phyloP scores from a whole-genome alignment of 2,888 invertebrate species.

The Eilema sororculum region DNA sequence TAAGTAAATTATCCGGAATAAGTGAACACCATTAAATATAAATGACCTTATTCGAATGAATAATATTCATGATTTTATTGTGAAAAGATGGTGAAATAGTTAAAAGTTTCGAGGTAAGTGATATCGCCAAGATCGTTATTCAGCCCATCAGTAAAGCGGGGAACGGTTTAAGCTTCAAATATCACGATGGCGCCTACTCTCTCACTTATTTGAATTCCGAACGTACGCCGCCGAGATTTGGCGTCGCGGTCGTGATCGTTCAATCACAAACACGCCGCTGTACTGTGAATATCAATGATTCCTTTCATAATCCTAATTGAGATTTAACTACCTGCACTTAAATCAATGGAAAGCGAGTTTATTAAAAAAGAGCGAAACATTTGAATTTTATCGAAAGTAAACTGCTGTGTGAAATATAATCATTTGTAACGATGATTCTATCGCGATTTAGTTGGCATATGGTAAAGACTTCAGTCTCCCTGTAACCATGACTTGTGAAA shows the following conservation, averaged over 20 bases:
- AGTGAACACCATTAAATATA: not conserved
- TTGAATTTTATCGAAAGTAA: not conserved
- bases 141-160: constrained; percentile 25
- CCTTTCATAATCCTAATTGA: constrained; percentile 20
- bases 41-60: not conserved
- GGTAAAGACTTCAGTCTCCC: no score
- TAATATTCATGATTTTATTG: not conserved
- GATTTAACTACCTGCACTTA: not conserved
- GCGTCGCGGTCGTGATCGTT: constrained; percentile 30
- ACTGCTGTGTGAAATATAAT: no score
- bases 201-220: constrained; percentile 53
- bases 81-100: not conserved
- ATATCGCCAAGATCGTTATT: constrained; percentile 38
- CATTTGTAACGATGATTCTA: not conserved
- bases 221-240: constrained; percentile 38
- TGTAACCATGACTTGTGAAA: no score
- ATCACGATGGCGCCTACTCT: constrained; percentile 36
- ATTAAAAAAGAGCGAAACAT: not conserved
- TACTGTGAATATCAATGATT: constrained; percentile 37
- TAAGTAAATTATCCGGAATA: not conserved
- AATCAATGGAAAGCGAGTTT: not conserved
- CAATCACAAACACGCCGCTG: constrained; percentile 26
- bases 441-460: no score
- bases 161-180: constrained; percentile 45
- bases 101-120: not conserved